Percentiles rank a stretch among this genome's conserved stretches.
Conservation (phyloP, 1,140 invertebrate species). For the Nebria ingens region DNA sequence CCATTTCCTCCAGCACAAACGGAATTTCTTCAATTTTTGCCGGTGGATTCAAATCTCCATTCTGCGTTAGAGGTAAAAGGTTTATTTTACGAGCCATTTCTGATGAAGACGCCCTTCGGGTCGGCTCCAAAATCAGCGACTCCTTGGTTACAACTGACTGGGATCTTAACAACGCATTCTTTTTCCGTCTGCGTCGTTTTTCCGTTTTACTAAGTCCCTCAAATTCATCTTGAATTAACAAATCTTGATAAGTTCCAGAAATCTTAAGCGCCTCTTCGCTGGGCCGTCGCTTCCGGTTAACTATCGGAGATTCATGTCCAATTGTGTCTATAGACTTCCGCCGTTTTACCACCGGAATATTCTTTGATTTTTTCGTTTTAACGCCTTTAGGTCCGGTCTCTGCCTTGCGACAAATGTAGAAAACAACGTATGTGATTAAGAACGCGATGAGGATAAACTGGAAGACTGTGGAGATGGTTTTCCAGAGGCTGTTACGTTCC, state of each 20-base stretch:
- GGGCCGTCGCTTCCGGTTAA: constrained; percentile 49
- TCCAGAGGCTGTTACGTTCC: constrained; percentile 53
- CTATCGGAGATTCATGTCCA: constrained; percentile 34
- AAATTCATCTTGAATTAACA: constrained; percentile 37
- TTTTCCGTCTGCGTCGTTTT: constrained; percentile 31
- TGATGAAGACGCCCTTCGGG: not conserved
- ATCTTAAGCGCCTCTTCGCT: constrained; percentile 70
- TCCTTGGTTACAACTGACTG: constrained; percentile 24
- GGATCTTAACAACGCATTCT: constrained; percentile 15
- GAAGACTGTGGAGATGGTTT: constrained; percentile 35
- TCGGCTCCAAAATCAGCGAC: not conserved
- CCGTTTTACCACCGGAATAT: constrained; percentile 28
- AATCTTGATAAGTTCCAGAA: constrained; percentile 42
- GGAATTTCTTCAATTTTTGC: constrained; percentile 27
- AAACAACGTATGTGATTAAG: constrained; percentile 30
- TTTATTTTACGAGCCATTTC: not conserved
- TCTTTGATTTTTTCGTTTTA: constrained; percentile 21
- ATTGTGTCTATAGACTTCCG: constrained; percentile 51
- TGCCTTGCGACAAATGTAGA: constrained; percentile 34
- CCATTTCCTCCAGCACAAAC: constrained; percentile 29
- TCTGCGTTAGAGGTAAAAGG: constrained; percentile 12
- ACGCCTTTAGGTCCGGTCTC: constrained; percentile 32
- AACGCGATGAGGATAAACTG: constrained; percentile 21
- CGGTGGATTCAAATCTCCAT: constrained; percentile 14
- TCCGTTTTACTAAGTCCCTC: constrained; percentile 35